A percentile compares a stretch with the other conserved stretches of the same genome.
phyloP scores from a whole-genome alignment of 2,888 invertebrate genomes.

The Leucophenga maculata region DNA sequence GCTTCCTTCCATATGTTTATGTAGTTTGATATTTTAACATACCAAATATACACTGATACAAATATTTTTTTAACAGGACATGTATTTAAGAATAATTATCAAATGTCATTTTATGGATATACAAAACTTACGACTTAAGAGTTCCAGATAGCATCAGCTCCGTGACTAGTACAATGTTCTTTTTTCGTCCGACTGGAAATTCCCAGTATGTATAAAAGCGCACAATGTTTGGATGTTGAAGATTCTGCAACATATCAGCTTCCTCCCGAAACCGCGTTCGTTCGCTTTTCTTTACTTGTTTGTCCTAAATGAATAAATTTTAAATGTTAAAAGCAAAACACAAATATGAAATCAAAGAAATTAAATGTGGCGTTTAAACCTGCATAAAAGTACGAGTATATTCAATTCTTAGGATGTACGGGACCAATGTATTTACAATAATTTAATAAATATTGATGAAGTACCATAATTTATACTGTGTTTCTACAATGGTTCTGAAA shows the following conservation, averaged over 20 bases:
- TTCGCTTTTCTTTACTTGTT: constrained; percentile 96
- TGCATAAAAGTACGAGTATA: too few relatives aligned
- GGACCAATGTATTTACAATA: too few relatives aligned
- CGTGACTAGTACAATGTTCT: constrained; percentile 98
- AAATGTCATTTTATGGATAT: not conserved
- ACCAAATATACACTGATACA: too few relatives aligned
- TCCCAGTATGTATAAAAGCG: constrained; percentile 99
- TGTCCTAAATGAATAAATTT: constrained; percentile 78
- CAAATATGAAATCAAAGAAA: not conserved
- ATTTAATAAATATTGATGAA: too few relatives aligned
- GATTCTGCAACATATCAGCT: constrained; percentile 98
- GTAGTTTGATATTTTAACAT: too few relatives aligned
- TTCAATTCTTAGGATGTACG: too few relatives aligned
- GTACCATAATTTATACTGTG: too few relatives aligned
- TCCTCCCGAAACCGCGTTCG: constrained; percentile 95
- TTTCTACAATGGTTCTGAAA: too few relatives aligned
- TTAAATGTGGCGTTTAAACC: too few relatives aligned
- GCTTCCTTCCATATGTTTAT: too few relatives aligned
- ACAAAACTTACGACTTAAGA: constrained; percentile 88
- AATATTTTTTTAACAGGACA: too few relatives aligned
- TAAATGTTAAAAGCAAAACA: not conserved
- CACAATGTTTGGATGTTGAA: constrained; percentile 98
- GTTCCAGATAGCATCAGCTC: constrained; percentile 99
- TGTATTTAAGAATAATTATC: too few relatives aligned
- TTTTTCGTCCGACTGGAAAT: constrained; percentile 90